Percentiles rank a stretch among this genome's conserved stretches.
These are phyloP conservation scores for Crotalus helleri DNA, from an alignment of 2,113 vertebrate species.

Conservation along the genomic window DNA sequence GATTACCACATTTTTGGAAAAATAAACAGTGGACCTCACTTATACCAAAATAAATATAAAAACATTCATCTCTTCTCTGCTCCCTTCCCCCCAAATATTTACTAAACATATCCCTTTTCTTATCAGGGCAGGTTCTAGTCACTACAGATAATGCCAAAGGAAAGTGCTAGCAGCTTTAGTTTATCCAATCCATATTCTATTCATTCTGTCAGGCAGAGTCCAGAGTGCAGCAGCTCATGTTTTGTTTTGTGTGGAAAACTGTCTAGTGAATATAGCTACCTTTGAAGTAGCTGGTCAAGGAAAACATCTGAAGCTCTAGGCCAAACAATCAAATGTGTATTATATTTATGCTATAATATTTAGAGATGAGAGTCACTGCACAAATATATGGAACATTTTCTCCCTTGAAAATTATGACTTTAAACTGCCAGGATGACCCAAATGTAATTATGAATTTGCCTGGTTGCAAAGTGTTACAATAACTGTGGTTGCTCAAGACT, in stretches of 20 bases:
- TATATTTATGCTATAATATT: neutral
- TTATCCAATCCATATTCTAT: neutral
- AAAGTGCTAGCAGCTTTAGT: neutral
- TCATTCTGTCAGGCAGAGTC: neutral
- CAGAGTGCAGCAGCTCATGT: neutral
- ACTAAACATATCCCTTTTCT: neutral
- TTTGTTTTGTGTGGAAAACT: neutral
- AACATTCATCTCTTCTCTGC: neutral
- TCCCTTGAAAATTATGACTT: neutral
- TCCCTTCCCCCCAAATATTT: neutral
- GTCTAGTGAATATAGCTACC: neutral
- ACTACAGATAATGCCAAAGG: neutral
- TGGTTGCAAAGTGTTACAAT: neutral
- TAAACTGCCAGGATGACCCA: neutral
- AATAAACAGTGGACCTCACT: neutral
- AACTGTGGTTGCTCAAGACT: neutral
- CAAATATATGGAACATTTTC: neutral
- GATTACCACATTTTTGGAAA: neutral
- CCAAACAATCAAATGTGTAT: neutral
- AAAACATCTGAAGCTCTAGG: neutral
- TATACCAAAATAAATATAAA: constrained; percentile 7
- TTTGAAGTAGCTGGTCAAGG: neutral
- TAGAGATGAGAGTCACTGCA: neutral
- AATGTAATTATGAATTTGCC: neutral
- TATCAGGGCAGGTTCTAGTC: neutral